Evolutionary conservation across 92 coral and sea anemone genomes (phyloP).

Genomic region (Phenganax subtilis): DNA sequence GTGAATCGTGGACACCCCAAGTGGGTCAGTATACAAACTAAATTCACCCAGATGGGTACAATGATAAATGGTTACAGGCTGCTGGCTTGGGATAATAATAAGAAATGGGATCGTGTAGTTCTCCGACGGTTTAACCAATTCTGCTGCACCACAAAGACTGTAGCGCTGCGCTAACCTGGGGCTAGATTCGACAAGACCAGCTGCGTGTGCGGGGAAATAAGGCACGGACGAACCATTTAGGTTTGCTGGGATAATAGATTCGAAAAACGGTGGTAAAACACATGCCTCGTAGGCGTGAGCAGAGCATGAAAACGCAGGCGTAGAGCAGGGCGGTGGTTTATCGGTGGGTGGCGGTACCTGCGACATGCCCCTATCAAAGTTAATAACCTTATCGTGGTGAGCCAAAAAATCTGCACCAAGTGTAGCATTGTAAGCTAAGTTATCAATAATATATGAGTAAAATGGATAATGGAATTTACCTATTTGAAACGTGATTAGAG

Average conservation of each 20-base stretch:
- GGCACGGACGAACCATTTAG: neutral
- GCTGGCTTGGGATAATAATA: conserved; percentile 38
- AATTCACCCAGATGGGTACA: conserved; percentile 41
- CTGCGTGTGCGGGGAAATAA: neutral
- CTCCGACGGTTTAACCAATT: conserved; percentile 33
- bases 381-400: conserved; percentile 38
- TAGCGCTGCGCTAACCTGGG: conserved; percentile 37
- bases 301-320: neutral
- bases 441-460: conserved; percentile 23
- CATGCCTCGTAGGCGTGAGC: conserved; percentile 11
- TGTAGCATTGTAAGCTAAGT: conserved; percentile 41
- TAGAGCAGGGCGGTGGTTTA: neutral
- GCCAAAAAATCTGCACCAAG: conserved; percentile 47
- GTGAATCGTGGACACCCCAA: neutral
- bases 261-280: conserved; percentile 36
- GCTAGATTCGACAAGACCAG: conserved; percentile 50
- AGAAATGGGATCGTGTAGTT: conserved; percentile 37
- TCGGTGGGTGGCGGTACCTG: conserved; percentile 13
- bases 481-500: conserved; percentile 35
- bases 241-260: conserved; percentile 34
- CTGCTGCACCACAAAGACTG: conserved; percentile 35
- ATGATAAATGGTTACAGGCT: conserved; percentile 31
- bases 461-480: conserved; percentile 34
- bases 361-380: neutral
- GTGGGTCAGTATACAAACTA: conserved; percentile 15